phyloP scores from a whole-genome alignment of 2,888 invertebrate genomes.

The Morpho helenor region DNA sequence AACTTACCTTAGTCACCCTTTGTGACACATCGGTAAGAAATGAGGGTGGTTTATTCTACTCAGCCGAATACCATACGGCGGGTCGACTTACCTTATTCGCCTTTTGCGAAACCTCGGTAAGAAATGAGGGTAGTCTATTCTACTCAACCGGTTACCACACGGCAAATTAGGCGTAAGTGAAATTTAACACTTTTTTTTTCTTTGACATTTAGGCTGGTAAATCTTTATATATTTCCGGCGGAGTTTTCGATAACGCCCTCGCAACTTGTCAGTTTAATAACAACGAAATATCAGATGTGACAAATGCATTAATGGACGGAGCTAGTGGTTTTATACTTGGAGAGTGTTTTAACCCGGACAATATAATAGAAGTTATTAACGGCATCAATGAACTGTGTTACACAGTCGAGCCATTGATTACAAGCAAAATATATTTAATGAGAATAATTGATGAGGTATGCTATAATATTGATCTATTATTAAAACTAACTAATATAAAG shows the following conservation, averaged over 20 bases:
- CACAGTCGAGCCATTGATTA: conserved; percentile 44
- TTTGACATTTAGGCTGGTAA: conserved; percentile 46
- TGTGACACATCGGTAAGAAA: no score
- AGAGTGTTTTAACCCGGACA: conserved; percentile 34
- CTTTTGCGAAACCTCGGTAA: no score
- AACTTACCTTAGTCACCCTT: no score
- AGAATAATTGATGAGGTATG: conserved; percentile 42
- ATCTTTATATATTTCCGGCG: conserved; percentile 54
- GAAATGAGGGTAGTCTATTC: no score
- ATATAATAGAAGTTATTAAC: conserved; percentile 36
- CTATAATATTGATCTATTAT: background rate
- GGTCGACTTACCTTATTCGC: no score
- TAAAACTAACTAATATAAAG: background rate
- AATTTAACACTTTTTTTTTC: no score
- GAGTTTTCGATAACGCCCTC: conserved; percentile 40
- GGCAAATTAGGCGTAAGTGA: no score
- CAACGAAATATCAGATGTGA: conserved; percentile 47
- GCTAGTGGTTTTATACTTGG: conserved; percentile 50
- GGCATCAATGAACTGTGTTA: conserved; percentile 47
- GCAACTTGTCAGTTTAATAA: conserved; percentile 31
- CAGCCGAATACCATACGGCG: no score
- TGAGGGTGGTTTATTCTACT: no score
- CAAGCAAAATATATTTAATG: conserved; percentile 39
- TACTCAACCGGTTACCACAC: no score
- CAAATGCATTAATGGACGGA: conserved; percentile 55